These are phyloP conservation scores for Ptilorrhoa leucosticta DNA, from an alignment of 2,113 vertebrate species.

Conservation along the genomic window DNA sequence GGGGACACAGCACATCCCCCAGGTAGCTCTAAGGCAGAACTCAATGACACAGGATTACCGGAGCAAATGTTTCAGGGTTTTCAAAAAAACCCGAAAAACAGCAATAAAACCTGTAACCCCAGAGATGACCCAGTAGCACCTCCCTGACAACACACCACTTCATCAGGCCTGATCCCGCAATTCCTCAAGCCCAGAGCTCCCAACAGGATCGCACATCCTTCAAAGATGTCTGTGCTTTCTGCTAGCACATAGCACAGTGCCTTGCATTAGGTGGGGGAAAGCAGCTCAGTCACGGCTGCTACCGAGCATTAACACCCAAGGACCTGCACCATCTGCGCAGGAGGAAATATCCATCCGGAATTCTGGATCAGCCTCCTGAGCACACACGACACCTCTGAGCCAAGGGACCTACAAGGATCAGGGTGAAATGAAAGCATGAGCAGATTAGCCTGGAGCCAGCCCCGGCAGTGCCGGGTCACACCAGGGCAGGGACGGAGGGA, in stretches of 20 bases:
- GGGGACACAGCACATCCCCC: fast-evolving
- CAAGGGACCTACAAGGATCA: neutral
- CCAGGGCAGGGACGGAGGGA: neutral
- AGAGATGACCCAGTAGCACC: neutral
- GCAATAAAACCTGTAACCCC: neutral
- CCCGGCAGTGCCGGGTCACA: neutral
- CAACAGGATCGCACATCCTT: neutral
- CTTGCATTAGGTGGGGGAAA: neutral
- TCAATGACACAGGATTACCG: neutral
- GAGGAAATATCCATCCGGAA: neutral
- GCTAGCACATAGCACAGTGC: neutral
- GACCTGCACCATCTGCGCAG: constrained; percentile 8
- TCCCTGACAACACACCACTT: neutral
- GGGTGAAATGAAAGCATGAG: neutral
- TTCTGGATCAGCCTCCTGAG: constrained; percentile 6
- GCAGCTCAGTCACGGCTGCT: neutral
- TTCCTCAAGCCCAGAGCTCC: neutral
- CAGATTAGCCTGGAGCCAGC: constrained; percentile 19
- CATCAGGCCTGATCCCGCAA: neutral
- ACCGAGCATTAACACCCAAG: neutral
- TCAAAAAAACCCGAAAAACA: neutral
- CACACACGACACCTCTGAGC: neutral
- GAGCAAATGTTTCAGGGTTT: neutral
- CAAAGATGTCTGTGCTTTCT: neutral
- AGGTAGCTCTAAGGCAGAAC: neutral